Percentiles rank a stretch among this genome's conserved stretches.
These are phyloP conservation scores for Tapirus terrestris DNA, from an alignment of 2,113 vertebrate genomes.

Conservation along the genomic window DNA sequence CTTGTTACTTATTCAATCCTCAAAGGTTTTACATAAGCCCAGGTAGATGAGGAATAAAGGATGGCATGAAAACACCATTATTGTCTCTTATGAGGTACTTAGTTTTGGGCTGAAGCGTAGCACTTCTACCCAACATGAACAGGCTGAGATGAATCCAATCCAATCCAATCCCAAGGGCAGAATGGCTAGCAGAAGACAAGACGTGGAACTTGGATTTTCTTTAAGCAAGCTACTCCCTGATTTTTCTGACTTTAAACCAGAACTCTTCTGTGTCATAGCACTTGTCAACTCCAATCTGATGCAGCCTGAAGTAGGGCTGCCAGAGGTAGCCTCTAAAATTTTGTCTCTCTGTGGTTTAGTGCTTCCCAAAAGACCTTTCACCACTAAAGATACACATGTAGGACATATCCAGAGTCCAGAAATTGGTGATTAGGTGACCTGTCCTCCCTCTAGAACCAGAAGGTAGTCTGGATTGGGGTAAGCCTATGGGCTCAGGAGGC, in stretches of 20 bases:
- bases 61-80: not conserved
- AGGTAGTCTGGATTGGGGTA: not conserved
- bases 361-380: not conserved
- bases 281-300: not conserved
- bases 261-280: not conserved
- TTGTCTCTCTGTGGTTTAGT: not conserved
- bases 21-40: not conserved
- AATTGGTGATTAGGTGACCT: not conserved
- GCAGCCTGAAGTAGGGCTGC: not conserved
- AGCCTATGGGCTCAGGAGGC: not conserved
- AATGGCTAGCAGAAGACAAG: not conserved
- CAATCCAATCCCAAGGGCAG: not conserved
- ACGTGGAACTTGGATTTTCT: not conserved
- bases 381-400: not conserved
- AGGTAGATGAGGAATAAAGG: not conserved
- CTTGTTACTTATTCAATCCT: constrained; percentile 25
- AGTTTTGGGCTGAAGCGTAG: not conserved
- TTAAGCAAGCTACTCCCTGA: not conserved
- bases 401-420: not conserved
- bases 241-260: not conserved
- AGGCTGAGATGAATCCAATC: not conserved
- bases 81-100: not conserved
- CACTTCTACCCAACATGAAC: not conserved
- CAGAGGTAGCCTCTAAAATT: not conserved
- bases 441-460: not conserved